Evolutionary conservation across 2,113 vertebrate genomes (phyloP), one percentile per base, ranked within the genome.

Genomic region (Galbula dea): DNA sequence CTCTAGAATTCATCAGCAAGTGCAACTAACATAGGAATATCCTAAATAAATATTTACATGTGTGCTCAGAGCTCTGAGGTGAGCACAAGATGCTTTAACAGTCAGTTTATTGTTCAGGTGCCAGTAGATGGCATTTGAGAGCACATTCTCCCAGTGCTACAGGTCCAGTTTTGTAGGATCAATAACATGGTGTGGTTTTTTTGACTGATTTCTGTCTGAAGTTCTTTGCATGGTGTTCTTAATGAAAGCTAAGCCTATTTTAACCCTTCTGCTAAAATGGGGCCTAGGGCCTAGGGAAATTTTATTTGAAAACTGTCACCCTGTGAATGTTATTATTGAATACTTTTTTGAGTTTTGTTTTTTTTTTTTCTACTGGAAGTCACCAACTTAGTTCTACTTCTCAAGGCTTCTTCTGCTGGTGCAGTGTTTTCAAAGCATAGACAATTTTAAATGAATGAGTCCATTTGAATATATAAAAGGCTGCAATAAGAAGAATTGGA

Each of bases 191-290:
- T 3, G 51, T 13, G 19, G 7, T 3, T 6, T 36, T 27, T 17
- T 36, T 0, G 0, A 8, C 48, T 0, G 18, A 2, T 22, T 43
- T 37, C 37, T n/a, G 14, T 8, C 32, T 0, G 7, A 8, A 48
- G 3, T 19, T 39, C 52, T 41, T 43, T 16, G 24, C 8, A 0
- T 26, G 39, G 1, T 26, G 22, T 5, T 73, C 63, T 39, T 12
- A 9, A 12, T 2, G 41, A 39, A 62, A 81, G 5, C 17, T 39
- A 8, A n/a, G 4, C 52, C 27, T 30, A 1, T 74, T 49, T 30
- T 32, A 34, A 77, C 22, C 7, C 26, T 3, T 2, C 36, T n/a
- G 16, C 74, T 73, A 32, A 54, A 65, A 37, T 1, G 4, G 5
- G 22, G 17, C 19, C 15, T 30, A 10, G 5, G 22, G 17, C 19